Conservation (phyloP, 2,888 invertebrate species). For the Nemurella pictetii region DNA sequence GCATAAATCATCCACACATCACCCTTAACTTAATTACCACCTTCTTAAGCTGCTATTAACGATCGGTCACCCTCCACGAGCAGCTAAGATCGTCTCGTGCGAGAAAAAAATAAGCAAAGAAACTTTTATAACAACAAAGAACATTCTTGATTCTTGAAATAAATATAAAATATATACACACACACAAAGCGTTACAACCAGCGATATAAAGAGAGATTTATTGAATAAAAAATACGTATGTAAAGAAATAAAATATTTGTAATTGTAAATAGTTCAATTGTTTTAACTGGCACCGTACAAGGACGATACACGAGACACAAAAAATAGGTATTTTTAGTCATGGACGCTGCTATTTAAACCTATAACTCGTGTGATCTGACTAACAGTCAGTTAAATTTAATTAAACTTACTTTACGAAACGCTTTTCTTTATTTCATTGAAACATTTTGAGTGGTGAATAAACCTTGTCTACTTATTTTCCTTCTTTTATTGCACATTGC, state of each 20-base stretch:
- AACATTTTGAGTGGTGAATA: slow-evolving; percentile 25
- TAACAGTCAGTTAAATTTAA: not conserved
- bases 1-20: slow-evolving; percentile 38
- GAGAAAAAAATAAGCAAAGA: slow-evolving; percentile 2
- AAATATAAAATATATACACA: slow-evolving; percentile 4
- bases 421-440: not conserved
- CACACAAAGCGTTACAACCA: not conserved
- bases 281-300: slow-evolving; percentile 5
- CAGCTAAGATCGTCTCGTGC: not conserved
- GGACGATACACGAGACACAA: not conserved
- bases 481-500: not conserved
- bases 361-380: not conserved
- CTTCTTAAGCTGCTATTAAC: not conserved
- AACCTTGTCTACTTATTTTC: slow-evolving; percentile 2
- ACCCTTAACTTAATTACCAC: not conserved
- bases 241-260: slow-evolving; percentile 20
- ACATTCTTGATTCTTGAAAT: slow-evolving; percentile 17
- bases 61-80: not conserved
- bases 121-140: slow-evolving; percentile 17
- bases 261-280: not conserved
- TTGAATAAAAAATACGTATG: not conserved
- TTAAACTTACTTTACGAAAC: not conserved
- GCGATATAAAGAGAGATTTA: not conserved
- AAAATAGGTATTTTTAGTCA: slow-evolving; percentile 17
- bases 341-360: not conserved